These are phyloP conservation scores for Agrochola lota DNA, from an alignment of 2,888 invertebrate species.

Conservation along the genomic window DNA sequence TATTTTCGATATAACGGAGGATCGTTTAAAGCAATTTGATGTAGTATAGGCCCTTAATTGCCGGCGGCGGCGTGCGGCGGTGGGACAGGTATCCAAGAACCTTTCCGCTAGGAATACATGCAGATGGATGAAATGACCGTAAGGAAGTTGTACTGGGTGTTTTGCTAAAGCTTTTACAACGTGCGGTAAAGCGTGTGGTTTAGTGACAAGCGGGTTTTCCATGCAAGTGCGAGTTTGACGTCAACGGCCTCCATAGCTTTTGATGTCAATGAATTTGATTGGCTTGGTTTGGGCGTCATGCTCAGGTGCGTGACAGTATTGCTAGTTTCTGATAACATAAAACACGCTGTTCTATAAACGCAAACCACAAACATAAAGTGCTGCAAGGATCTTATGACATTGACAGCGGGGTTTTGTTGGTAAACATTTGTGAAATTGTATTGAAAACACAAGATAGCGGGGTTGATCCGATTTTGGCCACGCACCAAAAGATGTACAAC, in stretches of 20 bases:
- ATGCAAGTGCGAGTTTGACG: constrained; percentile 11
- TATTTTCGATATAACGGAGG: too few relatives aligned
- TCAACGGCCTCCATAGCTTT: constrained; percentile 4
- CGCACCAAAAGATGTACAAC: too few relatives aligned
- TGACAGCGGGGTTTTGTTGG: neutral
- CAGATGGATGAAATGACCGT: constrained; percentile 6
- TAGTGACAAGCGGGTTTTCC: constrained; percentile 7
- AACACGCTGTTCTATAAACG: neutral
- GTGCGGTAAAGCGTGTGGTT: neutral
- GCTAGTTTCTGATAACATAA: neutral
- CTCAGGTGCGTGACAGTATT: constrained; percentile 1
- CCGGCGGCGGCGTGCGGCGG: too few relatives aligned
- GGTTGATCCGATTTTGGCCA: neutral
- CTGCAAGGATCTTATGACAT: neutral
- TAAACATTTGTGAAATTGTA: neutral
- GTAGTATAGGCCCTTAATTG: too few relatives aligned
- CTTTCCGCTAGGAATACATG: neutral
- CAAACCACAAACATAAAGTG: too few relatives aligned
- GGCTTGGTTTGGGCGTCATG: constrained; percentile 2
- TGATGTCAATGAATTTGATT: constrained; percentile 22
- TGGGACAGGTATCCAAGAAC: too few relatives aligned
- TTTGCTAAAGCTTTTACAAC: constrained; percentile 13
- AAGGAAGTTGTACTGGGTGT: neutral
- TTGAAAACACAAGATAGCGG: neutral
- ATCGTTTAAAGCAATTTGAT: too few relatives aligned